Evolutionary conservation across 2,888 invertebrate species (phyloP).

Genomic region (Caenorhabditis sp.): DNA sequence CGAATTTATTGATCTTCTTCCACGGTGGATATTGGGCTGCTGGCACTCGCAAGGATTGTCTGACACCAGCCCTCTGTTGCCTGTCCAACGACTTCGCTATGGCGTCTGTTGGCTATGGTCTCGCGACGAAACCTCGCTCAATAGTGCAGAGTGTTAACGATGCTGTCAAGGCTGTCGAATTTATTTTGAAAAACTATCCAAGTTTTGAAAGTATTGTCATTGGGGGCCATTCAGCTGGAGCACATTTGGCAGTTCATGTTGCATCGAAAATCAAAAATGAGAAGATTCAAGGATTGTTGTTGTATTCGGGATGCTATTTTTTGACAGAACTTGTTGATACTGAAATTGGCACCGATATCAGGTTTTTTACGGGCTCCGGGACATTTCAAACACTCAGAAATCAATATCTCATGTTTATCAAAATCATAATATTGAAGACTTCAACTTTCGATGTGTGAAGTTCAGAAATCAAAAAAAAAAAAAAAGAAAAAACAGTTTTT

Average conservation of each 20-base stretch:
- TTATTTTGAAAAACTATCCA: constrained; percentile 10
- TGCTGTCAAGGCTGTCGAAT: constrained; percentile 10
- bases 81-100: constrained; percentile 13
- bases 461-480: no score
- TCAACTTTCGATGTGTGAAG: no score
- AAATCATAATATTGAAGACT: no score
- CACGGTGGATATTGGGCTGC: constrained; percentile 51
- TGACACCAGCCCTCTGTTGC: constrained; percentile 6
- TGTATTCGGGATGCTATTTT: constrained; percentile 23
- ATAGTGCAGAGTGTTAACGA: constrained; percentile 14
- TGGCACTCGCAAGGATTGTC: constrained; percentile 13
- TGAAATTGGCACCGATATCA: constrained; percentile 26
- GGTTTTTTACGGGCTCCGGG: no score
- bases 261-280: background rate
- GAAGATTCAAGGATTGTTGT: background rate
- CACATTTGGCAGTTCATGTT: constrained; percentile 5
- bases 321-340: constrained; percentile 19
- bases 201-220: constrained; percentile 5
- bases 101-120: constrained; percentile 28
- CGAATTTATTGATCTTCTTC: constrained; percentile 37
- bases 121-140: constrained; percentile 3
- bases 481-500: no score
- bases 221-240: constrained; percentile 33
- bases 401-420: no score
- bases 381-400: no score